phyloP scores from a whole-genome alignment of 2,888 invertebrate species.

The Agonopterix heracliana region DNA sequence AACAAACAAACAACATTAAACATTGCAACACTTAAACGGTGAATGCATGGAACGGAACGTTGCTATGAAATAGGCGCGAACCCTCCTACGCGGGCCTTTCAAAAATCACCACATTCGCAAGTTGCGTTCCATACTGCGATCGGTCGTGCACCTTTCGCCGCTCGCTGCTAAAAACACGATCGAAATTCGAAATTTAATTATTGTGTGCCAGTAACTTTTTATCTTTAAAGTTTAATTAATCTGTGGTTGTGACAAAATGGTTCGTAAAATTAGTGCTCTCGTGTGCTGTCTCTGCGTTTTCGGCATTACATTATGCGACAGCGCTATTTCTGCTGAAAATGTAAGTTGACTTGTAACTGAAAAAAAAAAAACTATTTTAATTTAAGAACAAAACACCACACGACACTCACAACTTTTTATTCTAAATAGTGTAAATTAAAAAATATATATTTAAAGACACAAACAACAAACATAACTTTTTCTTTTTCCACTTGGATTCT shows the following conservation, averaged over 20 bases:
- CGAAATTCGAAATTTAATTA: slow-evolving; percentile 16
- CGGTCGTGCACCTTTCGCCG: slow-evolving; percentile 62
- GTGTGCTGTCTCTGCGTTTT: slow-evolving; percentile 64
- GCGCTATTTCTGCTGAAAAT: slow-evolving; percentile 62
- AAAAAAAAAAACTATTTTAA: too few relatives aligned
- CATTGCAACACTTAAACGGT: neutral
- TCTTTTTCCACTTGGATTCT: too few relatives aligned
- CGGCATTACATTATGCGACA: slow-evolving; percentile 59
- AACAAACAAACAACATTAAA: too few relatives aligned
- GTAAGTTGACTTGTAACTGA: slow-evolving; percentile 55
- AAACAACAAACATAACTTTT: too few relatives aligned
- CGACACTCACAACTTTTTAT: too few relatives aligned
- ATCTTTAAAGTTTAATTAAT: slow-evolving; percentile 7
- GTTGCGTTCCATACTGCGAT: slow-evolving; percentile 49
- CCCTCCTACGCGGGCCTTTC: slow-evolving; percentile 76
- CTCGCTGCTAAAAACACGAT: slow-evolving; percentile 27
- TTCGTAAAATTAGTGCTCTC: slow-evolving; percentile 62
- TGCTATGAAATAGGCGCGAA: slow-evolving; percentile 54
- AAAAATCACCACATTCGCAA: slow-evolving; percentile 62
- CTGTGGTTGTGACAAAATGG: slow-evolving; percentile 43
- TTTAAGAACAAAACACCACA: too few relatives aligned
- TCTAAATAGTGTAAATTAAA: too few relatives aligned
- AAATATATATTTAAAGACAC: too few relatives aligned
- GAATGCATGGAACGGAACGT: slow-evolving; percentile 52
- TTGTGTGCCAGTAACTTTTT: slow-evolving; percentile 6